Evolutionary conservation across 2,113 vertebrate genomes (phyloP).

Genomic region (Engystomops pustulosus): DNA sequence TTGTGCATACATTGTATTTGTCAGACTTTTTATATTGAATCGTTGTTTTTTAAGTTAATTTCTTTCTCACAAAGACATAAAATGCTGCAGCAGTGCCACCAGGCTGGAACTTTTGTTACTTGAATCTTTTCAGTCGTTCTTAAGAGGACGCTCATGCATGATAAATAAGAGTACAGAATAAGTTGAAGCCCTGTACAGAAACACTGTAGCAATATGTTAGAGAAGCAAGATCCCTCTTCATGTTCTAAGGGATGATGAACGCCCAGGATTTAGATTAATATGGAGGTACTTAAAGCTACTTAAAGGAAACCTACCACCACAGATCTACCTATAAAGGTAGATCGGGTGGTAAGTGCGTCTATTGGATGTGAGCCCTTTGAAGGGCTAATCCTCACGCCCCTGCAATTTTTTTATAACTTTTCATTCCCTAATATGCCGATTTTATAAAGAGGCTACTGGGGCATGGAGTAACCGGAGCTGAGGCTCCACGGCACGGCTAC

Average conservation of each 20-base stretch:
- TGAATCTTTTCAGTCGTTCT: slow-evolving; percentile 59
- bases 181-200: slow-evolving; percentile 59
- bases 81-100: slow-evolving; percentile 51
- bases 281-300: neutral
- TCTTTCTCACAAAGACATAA: slow-evolving; percentile 16
- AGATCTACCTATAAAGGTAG: no score
- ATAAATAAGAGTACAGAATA: slow-evolving; percentile 62
- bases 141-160: slow-evolving; percentile 61
- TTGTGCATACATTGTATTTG: slow-evolving; percentile 2
- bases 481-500: no score
- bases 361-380: no score
- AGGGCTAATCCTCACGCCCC: no score
- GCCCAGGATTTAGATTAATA: slow-evolving; percentile 24
- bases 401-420: no score
- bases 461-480: no score
- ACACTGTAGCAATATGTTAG: slow-evolving; percentile 60
- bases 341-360: no score
- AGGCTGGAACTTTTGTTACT: slow-evolving; percentile 62
- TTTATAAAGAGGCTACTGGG: no score
- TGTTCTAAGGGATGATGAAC: slow-evolving; percentile 64
- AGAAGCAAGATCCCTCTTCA: slow-evolving; percentile 60
- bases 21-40: neutral
- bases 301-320: no score
- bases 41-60: slow-evolving; percentile 21
- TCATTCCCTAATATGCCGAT: no score